Conservation (phyloP, 2,888 invertebrate genomes). For the Gnatocerus cornutus region DNA sequence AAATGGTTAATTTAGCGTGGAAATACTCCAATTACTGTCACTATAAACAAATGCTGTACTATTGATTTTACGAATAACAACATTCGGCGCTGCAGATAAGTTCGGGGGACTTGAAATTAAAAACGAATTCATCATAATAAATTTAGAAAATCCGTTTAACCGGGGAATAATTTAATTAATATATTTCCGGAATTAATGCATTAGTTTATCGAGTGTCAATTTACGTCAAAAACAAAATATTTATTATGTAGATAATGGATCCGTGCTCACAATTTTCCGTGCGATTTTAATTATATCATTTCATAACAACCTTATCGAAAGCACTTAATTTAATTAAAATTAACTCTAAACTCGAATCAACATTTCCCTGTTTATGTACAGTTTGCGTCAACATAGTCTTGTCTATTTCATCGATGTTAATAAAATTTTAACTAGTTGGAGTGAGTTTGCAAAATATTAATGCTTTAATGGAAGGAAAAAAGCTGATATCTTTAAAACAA, state of each 20-base stretch:
- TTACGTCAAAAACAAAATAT: slow-evolving; percentile 42
- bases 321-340: slow-evolving; percentile 39
- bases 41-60: neutral
- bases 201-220: slow-evolving; percentile 41
- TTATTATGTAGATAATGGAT: slow-evolving; percentile 31
- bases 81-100: no score
- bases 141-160: slow-evolving; percentile 2
- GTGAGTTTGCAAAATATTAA: slow-evolving; percentile 11
- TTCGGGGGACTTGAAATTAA: neutral
- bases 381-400: slow-evolving; percentile 28
- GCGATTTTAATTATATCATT: slow-evolving; percentile 35
- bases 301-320: slow-evolving; percentile 36
- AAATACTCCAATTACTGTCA: no score
- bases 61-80: neutral
- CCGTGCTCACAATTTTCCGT: slow-evolving; percentile 26
- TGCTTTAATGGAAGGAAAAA: slow-evolving; percentile 1
- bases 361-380: slow-evolving; percentile 30
- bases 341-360: slow-evolving; percentile 32
- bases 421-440: slow-evolving; percentile 14
- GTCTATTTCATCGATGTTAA: slow-evolving; percentile 15
- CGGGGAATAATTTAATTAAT: slow-evolving; percentile 33
- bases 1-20: no score
- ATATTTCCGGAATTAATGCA: slow-evolving; percentile 31
- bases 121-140: neutral
- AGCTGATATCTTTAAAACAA: neutral